A percentile compares a stretch with the other conserved stretches of the same genome.
Conservation (phyloP, 1,140 invertebrate genomes). For the Sesamia nonagrioides region DNA sequence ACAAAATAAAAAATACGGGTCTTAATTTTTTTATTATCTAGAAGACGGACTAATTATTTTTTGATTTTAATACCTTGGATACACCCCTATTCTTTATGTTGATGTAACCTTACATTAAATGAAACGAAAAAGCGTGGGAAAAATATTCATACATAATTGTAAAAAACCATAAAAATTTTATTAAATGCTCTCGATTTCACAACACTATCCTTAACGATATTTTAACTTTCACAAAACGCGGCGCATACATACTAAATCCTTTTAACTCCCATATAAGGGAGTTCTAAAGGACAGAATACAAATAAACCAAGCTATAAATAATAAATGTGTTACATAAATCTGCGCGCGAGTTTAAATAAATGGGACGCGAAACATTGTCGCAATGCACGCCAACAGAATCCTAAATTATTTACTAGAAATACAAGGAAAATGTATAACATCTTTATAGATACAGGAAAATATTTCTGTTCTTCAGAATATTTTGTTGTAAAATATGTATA, state of each 20-base stretch:
- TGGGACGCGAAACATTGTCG: constrained; percentile 33
- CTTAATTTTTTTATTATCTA: no score
- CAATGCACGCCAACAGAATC: constrained; percentile 24
- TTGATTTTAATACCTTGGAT: no score
- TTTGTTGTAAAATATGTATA: neutral
- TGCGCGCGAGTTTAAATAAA: constrained; percentile 35
- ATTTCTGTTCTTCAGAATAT: neutral
- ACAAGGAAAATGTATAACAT: neutral
- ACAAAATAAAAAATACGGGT: no score
- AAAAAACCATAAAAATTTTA: neutral
- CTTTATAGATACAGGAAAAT: neutral
- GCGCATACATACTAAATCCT: constrained; percentile 36
- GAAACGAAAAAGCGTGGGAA: neutral
- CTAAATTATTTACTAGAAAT: constrained; percentile 32
- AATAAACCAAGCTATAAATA: constrained; percentile 24
- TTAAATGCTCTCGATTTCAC: neutral
- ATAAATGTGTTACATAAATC: constrained; percentile 43
- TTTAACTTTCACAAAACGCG: constrained; percentile 25
- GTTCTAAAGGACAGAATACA: constrained; percentile 37
- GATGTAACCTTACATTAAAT: neutral
- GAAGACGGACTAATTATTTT: no score
- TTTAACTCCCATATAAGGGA: constrained; percentile 28
- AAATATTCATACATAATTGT: neutral
- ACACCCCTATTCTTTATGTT: no score
- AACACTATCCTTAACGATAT: constrained; percentile 1